Evolutionary conservation across 2,113 vertebrate species (phyloP).

Genomic region (Erythrolamprus reginae): DNA sequence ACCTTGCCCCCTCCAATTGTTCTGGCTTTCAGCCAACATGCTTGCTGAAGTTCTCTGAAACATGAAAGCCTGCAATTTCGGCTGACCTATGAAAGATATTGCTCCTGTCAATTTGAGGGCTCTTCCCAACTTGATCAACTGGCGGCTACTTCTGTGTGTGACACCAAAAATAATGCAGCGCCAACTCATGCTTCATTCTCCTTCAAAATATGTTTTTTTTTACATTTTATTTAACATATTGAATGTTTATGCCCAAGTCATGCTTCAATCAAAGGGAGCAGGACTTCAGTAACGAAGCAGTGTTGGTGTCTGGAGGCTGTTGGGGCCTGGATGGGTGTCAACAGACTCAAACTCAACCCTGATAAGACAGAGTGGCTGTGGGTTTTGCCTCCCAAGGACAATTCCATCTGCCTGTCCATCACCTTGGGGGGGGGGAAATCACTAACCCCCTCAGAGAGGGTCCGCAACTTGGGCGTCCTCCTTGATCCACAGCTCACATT

Average conservation of each 20-base stretch:
- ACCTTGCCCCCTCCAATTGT: neutral
- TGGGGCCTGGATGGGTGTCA: too few species aligned
- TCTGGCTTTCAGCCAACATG: neutral
- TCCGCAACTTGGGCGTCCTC: too few species aligned
- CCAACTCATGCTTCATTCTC: neutral
- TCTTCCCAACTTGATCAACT: neutral
- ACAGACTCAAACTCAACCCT: too few species aligned
- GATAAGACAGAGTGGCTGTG: too few species aligned
- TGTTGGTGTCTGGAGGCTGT: too few species aligned
- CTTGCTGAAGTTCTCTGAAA: neutral
- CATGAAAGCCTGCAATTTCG: neutral
- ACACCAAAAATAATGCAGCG: neutral
- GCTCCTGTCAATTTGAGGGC: neutral
- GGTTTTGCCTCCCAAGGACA: too few species aligned
- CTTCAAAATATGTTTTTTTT: neutral
- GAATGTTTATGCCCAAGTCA: neutral
- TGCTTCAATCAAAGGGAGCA: neutral
- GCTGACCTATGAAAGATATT: neutral
- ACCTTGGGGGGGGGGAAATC: too few species aligned
- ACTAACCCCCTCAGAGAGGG: too few species aligned
- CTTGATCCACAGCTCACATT: too few species aligned
- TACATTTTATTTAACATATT: neutral
- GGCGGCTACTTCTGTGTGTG: neutral
- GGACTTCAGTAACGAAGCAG: too few species aligned
- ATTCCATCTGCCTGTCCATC: too few species aligned